Evolutionary conservation across 2,797 vertebrate species (phyloP), one percentile per base, ranked within the genome.

Genomic region (Hemitrygon akajei): DNA sequence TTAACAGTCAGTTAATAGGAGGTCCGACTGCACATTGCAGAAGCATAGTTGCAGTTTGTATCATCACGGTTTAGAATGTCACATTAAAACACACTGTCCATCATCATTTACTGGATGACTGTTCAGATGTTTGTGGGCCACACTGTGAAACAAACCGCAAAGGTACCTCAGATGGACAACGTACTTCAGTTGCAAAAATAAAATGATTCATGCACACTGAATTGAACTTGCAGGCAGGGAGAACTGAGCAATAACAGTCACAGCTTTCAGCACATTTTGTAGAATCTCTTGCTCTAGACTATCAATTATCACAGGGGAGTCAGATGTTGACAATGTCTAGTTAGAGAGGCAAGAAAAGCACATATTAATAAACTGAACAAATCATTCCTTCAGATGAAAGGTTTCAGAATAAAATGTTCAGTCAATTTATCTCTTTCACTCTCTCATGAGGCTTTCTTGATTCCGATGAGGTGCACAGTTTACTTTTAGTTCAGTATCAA

Each of bases 31-130:
- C 47, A 75, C 25, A 76, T 66, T 93, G 91, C 91, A 93, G 76
- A 37, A 93, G 40, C 71, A 75, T 7, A 76, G 91, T 93, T 27
- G 25, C 91, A 93, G 71, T 75, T 93, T 76, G 76, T 75, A 71
- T 93, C 89, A 91, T 91, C 71, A 93, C 11, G 12, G 91, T 75
- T 76, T 76, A n/a, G 71, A 93, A 76, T 40, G 73, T 30, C 56
- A 76, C 47, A 76, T 93, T 76, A 30, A 58, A 93, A 47, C n/a
- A 34, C 11, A 34, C 69, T 66, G 69, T 66, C 69, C 3, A 18
- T 75, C 91, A 30, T 75, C 91, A 93, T 18, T 93, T 76, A 93
- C 91, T 76, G 91, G 71, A 93, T 93, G 91, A 93, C 71, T 75
- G 76, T 7, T 89, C 40, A 93, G 76, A 76, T 40, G 40, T 93